Evolutionary conservation across 1,140 invertebrate species (phyloP).

Genomic region (Globodera ellingtonae): DNA sequence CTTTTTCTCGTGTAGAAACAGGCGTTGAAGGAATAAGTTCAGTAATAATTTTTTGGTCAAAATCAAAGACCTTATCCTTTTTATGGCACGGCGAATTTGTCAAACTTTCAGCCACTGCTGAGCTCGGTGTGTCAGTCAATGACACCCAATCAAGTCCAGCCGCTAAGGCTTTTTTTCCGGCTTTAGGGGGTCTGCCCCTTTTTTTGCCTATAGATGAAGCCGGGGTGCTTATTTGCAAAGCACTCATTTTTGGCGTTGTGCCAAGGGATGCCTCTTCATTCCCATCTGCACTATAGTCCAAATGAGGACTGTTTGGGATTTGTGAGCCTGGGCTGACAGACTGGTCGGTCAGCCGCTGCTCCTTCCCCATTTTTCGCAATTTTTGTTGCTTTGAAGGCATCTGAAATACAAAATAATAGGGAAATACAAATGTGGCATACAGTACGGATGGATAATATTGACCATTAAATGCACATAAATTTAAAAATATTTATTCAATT

Average conservation of each 20-base stretch:
- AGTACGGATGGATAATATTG: no score
- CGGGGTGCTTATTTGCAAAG: background rate
- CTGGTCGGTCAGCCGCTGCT: background rate
- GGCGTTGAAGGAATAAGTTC: background rate
- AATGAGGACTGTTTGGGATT: background rate
- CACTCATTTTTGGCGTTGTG: background rate
- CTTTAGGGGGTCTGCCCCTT: background rate
- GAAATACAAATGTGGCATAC: no score
- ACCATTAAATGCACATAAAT: background rate
- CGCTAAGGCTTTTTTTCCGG: no score
- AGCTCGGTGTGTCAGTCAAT: no score
- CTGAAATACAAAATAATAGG: no score
- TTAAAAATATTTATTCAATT: background rate
- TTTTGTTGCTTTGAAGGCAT: background rate
- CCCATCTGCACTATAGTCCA: background rate
- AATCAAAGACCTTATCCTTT: no score
- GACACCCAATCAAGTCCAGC: no score
- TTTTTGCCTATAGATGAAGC: background rate
- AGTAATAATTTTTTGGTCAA: background rate
- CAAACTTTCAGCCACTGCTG: no score
- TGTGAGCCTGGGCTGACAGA: background rate
- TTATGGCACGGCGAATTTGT: no score
- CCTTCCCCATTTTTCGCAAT: background rate
- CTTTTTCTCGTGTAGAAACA: background rate
- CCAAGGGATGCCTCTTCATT: background rate